Evolutionary conservation across 2,797 vertebrate genomes (phyloP).

Genomic region (Sylvilagus floridanus): DNA sequence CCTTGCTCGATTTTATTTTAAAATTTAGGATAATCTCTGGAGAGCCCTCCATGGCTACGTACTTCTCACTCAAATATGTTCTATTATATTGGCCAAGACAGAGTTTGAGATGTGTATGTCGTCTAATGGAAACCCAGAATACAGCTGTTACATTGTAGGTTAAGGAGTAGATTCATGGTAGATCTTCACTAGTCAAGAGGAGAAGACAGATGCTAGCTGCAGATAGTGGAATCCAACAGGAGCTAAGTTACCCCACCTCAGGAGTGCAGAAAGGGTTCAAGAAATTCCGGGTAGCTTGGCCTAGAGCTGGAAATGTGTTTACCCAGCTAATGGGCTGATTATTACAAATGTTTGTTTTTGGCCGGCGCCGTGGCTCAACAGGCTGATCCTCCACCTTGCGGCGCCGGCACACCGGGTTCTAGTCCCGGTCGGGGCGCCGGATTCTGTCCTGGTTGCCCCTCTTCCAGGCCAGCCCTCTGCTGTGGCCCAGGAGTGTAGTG

Average conservation of each 20-base stretch:
- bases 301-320: background rate
- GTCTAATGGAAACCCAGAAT: background rate
- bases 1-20: slow-evolving; percentile 28
- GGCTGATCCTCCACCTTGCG: too few species aligned
- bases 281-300: background rate
- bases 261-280: background rate
- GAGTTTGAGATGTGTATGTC: background rate
- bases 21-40: background rate
- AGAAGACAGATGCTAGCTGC: background rate
- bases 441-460: too few species aligned
- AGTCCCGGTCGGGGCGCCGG: too few species aligned
- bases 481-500: too few species aligned
- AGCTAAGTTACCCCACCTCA: background rate
- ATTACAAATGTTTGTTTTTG: background rate
- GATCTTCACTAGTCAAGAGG: background rate
- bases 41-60: background rate
- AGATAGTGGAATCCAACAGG: background rate
- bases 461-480: too few species aligned
- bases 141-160: background rate
- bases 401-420: too few species aligned
- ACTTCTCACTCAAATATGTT: background rate
- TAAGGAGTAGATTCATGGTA: background rate
- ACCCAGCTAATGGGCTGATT: background rate
- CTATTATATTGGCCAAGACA: background rate
- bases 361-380: too few species aligned